A percentile compares a stretch with the other conserved stretches of the same genome.
phyloP scores from a whole-genome alignment of 2,797 vertebrate genomes.

The Poeciliopsis turneri region DNA sequence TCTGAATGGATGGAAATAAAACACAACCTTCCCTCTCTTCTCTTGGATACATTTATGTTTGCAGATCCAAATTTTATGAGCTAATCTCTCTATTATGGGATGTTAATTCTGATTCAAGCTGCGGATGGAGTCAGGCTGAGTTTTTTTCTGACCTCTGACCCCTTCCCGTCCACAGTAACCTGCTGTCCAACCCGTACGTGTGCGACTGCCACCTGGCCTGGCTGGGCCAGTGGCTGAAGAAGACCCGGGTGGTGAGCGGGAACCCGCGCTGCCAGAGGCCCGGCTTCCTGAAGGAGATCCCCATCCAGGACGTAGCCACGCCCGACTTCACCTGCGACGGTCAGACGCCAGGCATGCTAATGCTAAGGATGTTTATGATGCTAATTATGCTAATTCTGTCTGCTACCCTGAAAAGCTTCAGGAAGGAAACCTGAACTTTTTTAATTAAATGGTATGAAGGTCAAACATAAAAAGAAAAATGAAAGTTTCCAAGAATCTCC shows the following conservation, averaged over 20 bases:
- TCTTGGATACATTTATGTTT: slow-evolving; percentile 40
- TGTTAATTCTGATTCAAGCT: not conserved
- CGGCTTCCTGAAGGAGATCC: slow-evolving; percentile 97
- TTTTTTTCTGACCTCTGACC: not conserved
- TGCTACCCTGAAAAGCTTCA: too few relatives aligned
- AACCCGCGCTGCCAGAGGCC: slow-evolving; percentile 97
- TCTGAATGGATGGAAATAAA: slow-evolving; percentile 49
- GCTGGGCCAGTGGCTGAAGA: slow-evolving; percentile 96
- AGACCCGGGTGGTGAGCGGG: slow-evolving; percentile 93
- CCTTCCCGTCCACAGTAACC: slow-evolving; percentile 82
- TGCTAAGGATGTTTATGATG: too few relatives aligned
- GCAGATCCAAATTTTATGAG: not conserved
- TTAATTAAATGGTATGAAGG: not conserved
- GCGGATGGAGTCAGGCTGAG: too few relatives aligned
- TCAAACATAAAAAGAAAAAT: not conserved
- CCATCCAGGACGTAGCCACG: slow-evolving; percentile 94
- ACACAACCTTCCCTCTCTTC: slow-evolving; percentile 62
- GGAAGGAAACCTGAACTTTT: too few relatives aligned
- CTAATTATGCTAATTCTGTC: too few relatives aligned
- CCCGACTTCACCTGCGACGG: slow-evolving; percentile 98
- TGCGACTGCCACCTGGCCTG: slow-evolving; percentile 98
- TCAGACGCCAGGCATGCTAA: slow-evolving; percentile 58
- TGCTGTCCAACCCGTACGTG: slow-evolving; percentile 96
- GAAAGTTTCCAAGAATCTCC: not conserved
- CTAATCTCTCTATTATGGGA: too few relatives aligned